phyloP scores from a whole-genome alignment of 2,888 invertebrate genomes.

The Encarsia formosa region DNA sequence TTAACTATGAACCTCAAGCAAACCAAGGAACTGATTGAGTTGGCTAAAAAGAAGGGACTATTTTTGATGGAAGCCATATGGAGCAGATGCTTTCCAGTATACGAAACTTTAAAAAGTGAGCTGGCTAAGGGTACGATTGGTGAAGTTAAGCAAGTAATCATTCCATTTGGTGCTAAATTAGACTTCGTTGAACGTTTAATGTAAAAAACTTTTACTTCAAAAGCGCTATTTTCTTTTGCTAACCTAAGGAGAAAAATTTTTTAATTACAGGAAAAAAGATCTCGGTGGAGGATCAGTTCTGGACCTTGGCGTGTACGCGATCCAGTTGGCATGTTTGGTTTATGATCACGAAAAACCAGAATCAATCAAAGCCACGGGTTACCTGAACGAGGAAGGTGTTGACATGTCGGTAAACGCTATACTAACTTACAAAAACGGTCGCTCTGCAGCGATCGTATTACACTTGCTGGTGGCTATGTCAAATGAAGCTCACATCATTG shows the following conservation, averaged over 20 bases:
- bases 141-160: slow-evolving; percentile 65
- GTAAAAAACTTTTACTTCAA: slow-evolving; percentile 52
- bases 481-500: slow-evolving; percentile 63
- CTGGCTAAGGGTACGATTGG: slow-evolving; percentile 67
- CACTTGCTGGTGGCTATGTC: slow-evolving; percentile 58
- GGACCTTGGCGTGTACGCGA: slow-evolving; percentile 73
- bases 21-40: slow-evolving; percentile 63
- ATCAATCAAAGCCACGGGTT: slow-evolving; percentile 65
- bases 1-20: slow-evolving; percentile 76
- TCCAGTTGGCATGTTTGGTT: slow-evolving; percentile 69
- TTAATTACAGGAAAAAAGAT: slow-evolving; percentile 59
- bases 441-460: slow-evolving; percentile 62
- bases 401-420: slow-evolving; percentile 67
- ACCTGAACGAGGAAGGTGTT: slow-evolving; percentile 66
- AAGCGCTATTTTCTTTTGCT: no score
- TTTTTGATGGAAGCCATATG: slow-evolving; percentile 90
- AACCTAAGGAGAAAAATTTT: background rate
- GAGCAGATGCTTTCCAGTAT: slow-evolving; percentile 80
- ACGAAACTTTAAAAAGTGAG: slow-evolving; percentile 64
- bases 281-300: slow-evolving; percentile 73
- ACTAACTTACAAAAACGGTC: slow-evolving; percentile 62
- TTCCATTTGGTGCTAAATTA: slow-evolving; percentile 65
- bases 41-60: slow-evolving; percentile 67
- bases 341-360: slow-evolving; percentile 66
- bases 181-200: slow-evolving; percentile 59